Percentiles rank a stretch among this genome's conserved stretches.
phyloP scores from a whole-genome alignment of 2,113 vertebrate species.

The Cervus canadensis region DNA sequence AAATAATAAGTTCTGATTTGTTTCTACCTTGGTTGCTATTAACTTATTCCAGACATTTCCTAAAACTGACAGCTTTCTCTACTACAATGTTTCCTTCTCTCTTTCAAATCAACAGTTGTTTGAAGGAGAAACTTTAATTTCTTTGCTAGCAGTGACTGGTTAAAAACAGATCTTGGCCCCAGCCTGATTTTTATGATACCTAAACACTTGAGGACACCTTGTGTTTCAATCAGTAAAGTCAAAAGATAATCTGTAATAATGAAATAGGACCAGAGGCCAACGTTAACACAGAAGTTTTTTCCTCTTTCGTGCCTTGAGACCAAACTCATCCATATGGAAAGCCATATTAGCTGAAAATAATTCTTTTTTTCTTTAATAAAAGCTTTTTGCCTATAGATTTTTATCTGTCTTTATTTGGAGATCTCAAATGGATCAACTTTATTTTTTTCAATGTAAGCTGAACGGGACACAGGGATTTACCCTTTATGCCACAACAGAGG shows the following conservation, averaged over 20 bases:
- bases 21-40: constrained; percentile 33
- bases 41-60: constrained; percentile 63
- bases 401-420: constrained; percentile 52
- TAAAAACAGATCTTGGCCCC: constrained; percentile 53
- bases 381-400: constrained; percentile 49
- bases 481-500: constrained; percentile 70
- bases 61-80: constrained; percentile 57
- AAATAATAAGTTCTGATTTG: constrained; percentile 4
- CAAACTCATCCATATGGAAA: constrained; percentile 17
- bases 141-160: constrained; percentile 64
- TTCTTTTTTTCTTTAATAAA: constrained; percentile 3
- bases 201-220: constrained; percentile 48
- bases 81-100: constrained; percentile 64
- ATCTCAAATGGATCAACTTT: constrained; percentile 64
- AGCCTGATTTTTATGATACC: constrained; percentile 67
- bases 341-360: constrained; percentile 11
- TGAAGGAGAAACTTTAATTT: constrained; percentile 64
- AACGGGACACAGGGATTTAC: constrained; percentile 75
- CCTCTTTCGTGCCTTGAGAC: neutral
- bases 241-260: constrained; percentile 26
- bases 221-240: constrained; percentile 48
- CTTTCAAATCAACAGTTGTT: constrained; percentile 67
- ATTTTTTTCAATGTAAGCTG: constrained; percentile 64
- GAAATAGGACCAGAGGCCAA: neutral
- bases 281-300: neutral